These are phyloP conservation scores for Micromesistius poutassou DNA, from an alignment of 2,797 vertebrate species.

Conservation along the genomic window DNA sequence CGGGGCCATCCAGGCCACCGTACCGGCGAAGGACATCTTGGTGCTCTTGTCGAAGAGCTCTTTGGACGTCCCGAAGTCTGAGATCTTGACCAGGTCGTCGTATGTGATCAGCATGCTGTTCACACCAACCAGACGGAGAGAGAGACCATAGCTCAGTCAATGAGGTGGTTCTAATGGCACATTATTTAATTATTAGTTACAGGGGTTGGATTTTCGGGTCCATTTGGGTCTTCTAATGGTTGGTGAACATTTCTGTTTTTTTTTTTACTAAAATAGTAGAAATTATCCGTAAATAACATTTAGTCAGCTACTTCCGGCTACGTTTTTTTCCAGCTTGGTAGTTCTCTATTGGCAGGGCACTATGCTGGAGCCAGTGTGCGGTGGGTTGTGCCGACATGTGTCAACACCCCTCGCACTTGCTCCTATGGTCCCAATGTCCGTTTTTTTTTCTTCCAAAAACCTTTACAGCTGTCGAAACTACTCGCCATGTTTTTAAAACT, in stretches of 20 bases:
- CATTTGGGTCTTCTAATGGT: background rate
- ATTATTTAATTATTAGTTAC: background rate
- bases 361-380: too few species aligned
- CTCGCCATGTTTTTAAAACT: too few species aligned
- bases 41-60: constrained; percentile 97
- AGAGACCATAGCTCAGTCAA: background rate
- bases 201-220: background rate
- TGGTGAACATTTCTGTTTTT: background rate
- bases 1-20: constrained; percentile 98
- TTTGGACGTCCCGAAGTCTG: constrained; percentile 96
- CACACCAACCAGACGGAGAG: constrained; percentile 8
- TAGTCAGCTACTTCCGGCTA: background rate
- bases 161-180: background rate
- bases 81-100: constrained; percentile 96
- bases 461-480: too few species aligned
- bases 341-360: background rate
- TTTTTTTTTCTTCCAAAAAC: too few species aligned
- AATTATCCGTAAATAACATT: background rate
- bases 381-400: too few species aligned
- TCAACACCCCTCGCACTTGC: too few species aligned
- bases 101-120: constrained; percentile 95
- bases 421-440: too few species aligned
- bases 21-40: constrained; percentile 97
- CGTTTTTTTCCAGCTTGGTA: background rate
- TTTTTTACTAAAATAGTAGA: background rate